Evolutionary conservation across 2,113 vertebrate species (phyloP).

Genomic region (Tupaia tana): DNA sequence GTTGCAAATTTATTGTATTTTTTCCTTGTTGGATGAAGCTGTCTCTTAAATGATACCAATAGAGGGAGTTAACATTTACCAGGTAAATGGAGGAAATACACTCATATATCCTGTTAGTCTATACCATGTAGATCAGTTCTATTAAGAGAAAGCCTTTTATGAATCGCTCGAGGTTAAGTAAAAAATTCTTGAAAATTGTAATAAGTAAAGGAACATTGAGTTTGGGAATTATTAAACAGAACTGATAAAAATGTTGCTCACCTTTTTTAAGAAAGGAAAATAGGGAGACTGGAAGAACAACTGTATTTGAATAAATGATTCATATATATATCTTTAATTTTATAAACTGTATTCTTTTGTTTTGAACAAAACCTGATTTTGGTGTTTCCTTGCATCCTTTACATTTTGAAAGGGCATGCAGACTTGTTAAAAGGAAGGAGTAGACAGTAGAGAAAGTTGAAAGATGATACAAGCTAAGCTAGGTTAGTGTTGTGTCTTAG

Average conservation of each 20-base stretch:
- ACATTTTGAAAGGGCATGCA: slow-evolving; percentile 49
- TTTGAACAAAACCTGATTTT: slow-evolving; percentile 50
- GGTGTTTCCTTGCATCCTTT: slow-evolving; percentile 43
- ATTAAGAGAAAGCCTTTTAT: slow-evolving; percentile 39
- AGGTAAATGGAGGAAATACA: slow-evolving; percentile 1
- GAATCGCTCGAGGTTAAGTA: not conserved
- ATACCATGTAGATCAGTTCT: not conserved
- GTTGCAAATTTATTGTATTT: slow-evolving; percentile 25
- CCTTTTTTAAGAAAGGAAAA: slow-evolving; percentile 49
- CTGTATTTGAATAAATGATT: slow-evolving; percentile 43
- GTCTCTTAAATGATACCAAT: slow-evolving; percentile 30
- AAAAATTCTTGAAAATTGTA: slow-evolving; percentile 39
- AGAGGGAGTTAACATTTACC: slow-evolving; percentile 1
- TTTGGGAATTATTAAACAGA: slow-evolving; percentile 47
- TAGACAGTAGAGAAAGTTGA: slow-evolving; percentile 49
- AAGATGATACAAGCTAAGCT: slow-evolving; percentile 1
- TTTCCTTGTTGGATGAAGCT: not conserved
- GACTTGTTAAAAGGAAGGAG: slow-evolving; percentile 37
- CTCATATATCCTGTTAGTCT: not conserved
- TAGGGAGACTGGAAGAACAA: not conserved
- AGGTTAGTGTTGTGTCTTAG: not conserved
- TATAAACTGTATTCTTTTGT: slow-evolving; percentile 2
- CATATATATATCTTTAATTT: slow-evolving; percentile 50
- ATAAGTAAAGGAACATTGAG: slow-evolving; percentile 12
- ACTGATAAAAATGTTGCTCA: not conserved